Conservation (phyloP, 2,888 invertebrate species). For the Ctenicera cuprea region DNA sequence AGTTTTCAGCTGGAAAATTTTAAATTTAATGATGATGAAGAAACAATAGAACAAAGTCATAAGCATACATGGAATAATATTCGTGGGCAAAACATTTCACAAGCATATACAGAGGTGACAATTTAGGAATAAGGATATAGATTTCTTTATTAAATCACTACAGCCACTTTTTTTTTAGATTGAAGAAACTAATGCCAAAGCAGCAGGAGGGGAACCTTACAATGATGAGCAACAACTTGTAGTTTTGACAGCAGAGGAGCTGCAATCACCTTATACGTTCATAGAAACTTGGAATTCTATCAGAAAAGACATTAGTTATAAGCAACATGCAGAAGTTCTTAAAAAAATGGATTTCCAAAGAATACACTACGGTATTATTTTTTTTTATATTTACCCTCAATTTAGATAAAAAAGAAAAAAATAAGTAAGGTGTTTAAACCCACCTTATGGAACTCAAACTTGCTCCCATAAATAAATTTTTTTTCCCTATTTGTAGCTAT, state of each 20-base stretch:
- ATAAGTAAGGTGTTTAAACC: too few species aligned
- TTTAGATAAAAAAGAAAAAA: too few species aligned
- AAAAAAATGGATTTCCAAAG: constrained; percentile 60
- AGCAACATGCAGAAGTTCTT: constrained; percentile 66
- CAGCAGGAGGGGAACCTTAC: constrained; percentile 58
- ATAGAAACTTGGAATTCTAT: constrained; percentile 68
- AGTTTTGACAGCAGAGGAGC: constrained; percentile 47
- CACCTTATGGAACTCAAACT: too few species aligned
- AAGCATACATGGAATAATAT: neutral
- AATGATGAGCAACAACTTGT: neutral
- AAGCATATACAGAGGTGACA: neutral
- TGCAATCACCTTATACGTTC: constrained; percentile 69
- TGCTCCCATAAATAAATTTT: too few species aligned
- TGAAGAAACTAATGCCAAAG: constrained; percentile 31
- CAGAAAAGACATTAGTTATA: constrained; percentile 63
- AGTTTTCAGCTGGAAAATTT: neutral
- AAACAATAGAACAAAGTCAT: neutral
- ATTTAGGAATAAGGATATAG: neutral
- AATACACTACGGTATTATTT: constrained; percentile 61
- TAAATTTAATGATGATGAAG: constrained; percentile 6
- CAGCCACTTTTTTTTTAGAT: constrained; percentile 21
- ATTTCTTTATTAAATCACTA: too few species aligned
- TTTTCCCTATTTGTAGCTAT: too few species aligned
- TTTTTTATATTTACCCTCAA: neutral
- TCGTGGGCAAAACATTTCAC: neutral